Conservation (phyloP, 1,140 invertebrate genomes). For the Saccostrea glomerata region DNA sequence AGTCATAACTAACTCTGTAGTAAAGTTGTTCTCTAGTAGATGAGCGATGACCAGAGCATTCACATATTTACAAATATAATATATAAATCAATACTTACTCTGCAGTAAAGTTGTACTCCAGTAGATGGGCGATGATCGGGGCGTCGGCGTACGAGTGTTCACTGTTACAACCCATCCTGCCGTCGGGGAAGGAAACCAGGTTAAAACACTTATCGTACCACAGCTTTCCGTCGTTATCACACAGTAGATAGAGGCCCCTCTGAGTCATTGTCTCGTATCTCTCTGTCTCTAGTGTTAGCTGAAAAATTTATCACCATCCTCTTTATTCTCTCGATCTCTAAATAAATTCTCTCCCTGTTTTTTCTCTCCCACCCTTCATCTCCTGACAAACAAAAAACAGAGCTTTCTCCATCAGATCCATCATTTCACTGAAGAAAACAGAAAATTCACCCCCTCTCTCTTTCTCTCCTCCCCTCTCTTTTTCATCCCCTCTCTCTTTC, state of each 20-base stretch:
- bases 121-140: constrained; percentile 82
- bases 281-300: constrained; percentile 52
- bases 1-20: too few relatives aligned
- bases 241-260: constrained; percentile 78
- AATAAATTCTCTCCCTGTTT: too few relatives aligned
- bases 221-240: constrained; percentile 78
- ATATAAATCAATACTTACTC: constrained; percentile 80
- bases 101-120: constrained; percentile 80
- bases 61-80: too few relatives aligned
- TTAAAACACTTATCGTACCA: constrained; percentile 82
- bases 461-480: not conserved
- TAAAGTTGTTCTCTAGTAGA: too few relatives aligned
- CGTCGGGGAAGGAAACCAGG: constrained; percentile 79
- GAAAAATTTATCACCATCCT: not conserved
- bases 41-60: too few relatives aligned
- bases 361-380: too few relatives aligned
- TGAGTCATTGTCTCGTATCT: not conserved
- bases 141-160: constrained; percentile 83
- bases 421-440: not conserved
- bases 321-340: too few relatives aligned
- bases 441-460: not conserved
- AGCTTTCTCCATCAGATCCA: not conserved
- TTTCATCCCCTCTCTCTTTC: not conserved
- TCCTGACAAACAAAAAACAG: too few relatives aligned
- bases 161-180: constrained; percentile 81